Evolutionary conservation across 2,797 vertebrate species (phyloP), one percentile per base, ranked within the genome.

Genomic region (Amblyraja radiata): DNA sequence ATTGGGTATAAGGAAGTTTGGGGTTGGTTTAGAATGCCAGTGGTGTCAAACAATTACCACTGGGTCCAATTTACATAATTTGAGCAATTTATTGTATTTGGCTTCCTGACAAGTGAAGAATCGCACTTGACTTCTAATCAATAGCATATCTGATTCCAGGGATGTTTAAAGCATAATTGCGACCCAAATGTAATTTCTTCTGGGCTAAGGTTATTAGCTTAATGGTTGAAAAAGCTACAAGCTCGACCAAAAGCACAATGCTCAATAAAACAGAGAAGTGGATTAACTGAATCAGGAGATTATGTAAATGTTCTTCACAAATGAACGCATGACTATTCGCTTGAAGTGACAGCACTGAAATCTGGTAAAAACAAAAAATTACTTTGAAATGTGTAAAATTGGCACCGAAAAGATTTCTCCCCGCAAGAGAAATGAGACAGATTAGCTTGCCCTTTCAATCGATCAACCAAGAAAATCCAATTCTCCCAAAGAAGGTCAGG

Each of bases 281-380:
- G 32, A 86, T 86, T 63, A 86, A 86, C 83, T 13, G 61, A 86
- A 58, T 65, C 58, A 86, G 83, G 83, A 86, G 58, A 86, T 65
- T 32, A 86, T 65, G 61, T 63, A 63, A 86, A n/a, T 84, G 58
- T n/a, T 28, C 23, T 84, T 63, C 81, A 63, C 23, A 16, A 54
- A 28, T 84, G 54, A 32, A 63, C 65, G 13, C 61, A 63, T 9
- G 63, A 32, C 83, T 61, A 86, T 63, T 86, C 58, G 86, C 83
- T 32, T 11, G 83, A 86, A 32, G 32, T 86, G 83, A 86, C 58
- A 86, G 83, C 58, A 65, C 28, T 2, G n/a, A 86, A 58, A 32
- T n/a, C 1, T 13, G 28, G 61, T 46, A 2, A 46, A 46, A 46
- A 14, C 83, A 32, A 86, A 58, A 58, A 86, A 86, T 86, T 86